Evolutionary conservation across 1,140 invertebrate species (phyloP).

Genomic region (Solen grandis): DNA sequence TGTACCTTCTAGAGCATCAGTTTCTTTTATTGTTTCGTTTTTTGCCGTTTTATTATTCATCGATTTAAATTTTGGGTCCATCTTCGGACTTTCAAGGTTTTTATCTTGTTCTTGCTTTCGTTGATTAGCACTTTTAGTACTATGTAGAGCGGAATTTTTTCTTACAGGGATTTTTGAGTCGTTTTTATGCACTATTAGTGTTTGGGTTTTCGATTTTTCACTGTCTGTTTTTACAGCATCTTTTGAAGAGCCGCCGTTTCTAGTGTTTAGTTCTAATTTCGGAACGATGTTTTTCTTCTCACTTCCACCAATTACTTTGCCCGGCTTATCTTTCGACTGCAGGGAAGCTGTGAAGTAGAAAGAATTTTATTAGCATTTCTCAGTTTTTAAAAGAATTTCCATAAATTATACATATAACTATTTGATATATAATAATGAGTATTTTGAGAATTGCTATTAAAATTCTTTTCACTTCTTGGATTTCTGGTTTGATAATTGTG

Average conservation of each 20-base stretch:
- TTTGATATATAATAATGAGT: slow-evolving; percentile 7
- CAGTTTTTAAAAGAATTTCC: neutral
- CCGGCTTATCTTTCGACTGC: neutral
- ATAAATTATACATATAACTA: neutral
- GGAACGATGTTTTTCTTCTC: neutral
- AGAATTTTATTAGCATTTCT: slow-evolving; percentile 52
- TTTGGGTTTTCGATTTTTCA: slow-evolving; percentile 35
- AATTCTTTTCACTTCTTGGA: slow-evolving; percentile 24
- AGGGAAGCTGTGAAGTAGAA: slow-evolving; percentile 17
- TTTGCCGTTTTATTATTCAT: neutral
- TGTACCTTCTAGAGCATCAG: too few relatives aligned
- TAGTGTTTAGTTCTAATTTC: neutral
- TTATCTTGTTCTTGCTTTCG: too few relatives aligned
- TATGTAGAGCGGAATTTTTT: neutral
- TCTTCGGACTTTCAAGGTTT: neutral
- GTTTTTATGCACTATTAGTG: slow-evolving; percentile 16
- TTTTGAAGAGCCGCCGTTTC: neutral
- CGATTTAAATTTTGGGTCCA: neutral
- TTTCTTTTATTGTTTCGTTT: neutral
- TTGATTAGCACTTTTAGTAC: too few relatives aligned
- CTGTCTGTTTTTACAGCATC: neutral
- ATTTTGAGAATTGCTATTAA: slow-evolving; percentile 55
- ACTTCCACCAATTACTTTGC: neutral
- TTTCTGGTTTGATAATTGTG: too few relatives aligned
- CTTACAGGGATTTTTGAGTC: slow-evolving; percentile 30